A percentile compares a stretch with the other conserved stretches of the same genome.
These are phyloP conservation scores for Albula glossodonta DNA, from an alignment of 2,113 vertebrate species.

Conservation along the genomic window DNA sequence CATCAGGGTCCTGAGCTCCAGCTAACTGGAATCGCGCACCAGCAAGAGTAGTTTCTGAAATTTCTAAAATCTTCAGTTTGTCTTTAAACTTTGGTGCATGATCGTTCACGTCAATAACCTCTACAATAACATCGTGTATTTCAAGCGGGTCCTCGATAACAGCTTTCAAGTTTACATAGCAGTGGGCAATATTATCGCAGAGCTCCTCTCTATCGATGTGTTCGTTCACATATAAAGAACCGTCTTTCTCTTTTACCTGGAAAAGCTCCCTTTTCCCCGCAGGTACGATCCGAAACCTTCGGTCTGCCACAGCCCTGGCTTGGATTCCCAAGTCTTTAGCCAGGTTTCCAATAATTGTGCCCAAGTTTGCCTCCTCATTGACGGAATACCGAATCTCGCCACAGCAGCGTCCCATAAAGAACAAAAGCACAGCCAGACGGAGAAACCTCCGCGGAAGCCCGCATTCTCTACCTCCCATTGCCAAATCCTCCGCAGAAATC, in stretches of 20 bases:
- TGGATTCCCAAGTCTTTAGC: slow-evolving; percentile 68
- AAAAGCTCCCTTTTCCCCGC: slow-evolving; percentile 46
- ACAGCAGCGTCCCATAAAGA: not conserved
- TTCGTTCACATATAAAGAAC: slow-evolving; percentile 49
- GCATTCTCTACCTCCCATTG: slow-evolving; percentile 12
- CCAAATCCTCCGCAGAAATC: too few species aligned
- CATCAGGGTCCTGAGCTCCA: slow-evolving; percentile 52
- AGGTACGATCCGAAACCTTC: slow-evolving; percentile 62
- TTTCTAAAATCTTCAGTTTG: slow-evolving; percentile 51
- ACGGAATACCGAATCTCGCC: slow-evolving; percentile 64
- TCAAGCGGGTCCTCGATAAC: slow-evolving; percentile 66
- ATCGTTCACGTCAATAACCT: slow-evolving; percentile 63
- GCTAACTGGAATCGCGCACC: slow-evolving; percentile 57
- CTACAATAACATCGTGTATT: slow-evolving; percentile 60
- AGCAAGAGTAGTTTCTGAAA: slow-evolving; percentile 23
- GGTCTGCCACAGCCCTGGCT: slow-evolving; percentile 41
- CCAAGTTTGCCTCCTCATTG: slow-evolving; percentile 59
- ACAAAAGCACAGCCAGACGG: not conserved
- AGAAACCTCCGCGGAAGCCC: not conserved
- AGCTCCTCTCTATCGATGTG: slow-evolving; percentile 62
- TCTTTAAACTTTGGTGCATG: slow-evolving; percentile 56
- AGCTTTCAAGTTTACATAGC: slow-evolving; percentile 58
- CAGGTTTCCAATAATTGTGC: slow-evolving; percentile 62
- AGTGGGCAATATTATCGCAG: slow-evolving; percentile 45
- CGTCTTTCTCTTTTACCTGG: slow-evolving; percentile 59